Evolutionary conservation across 1,140 invertebrate species (phyloP).

Genomic region (Camponotus vicinus): DNA sequence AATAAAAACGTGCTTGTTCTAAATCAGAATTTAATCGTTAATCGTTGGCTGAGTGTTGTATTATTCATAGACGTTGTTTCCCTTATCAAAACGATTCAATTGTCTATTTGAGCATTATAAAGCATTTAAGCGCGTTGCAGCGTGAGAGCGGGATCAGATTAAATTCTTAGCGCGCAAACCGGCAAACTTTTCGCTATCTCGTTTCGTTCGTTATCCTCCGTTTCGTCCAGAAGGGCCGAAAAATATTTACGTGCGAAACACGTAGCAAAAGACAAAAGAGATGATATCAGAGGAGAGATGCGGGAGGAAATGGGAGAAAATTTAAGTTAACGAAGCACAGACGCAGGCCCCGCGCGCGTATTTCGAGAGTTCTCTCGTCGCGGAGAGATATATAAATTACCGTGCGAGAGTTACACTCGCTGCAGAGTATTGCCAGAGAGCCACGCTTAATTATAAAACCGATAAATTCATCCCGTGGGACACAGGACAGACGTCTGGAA

Average conservation of each 20-base stretch:
- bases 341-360: background rate
- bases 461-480: slow-evolving; percentile 82
- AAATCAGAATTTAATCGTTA: too few relatives aligned
- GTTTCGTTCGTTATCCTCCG: slow-evolving; percentile 22
- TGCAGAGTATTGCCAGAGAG: slow-evolving; percentile 65
- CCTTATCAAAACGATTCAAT: background rate
- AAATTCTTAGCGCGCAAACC: slow-evolving; percentile 37
- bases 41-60: background rate
- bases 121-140: slow-evolving; percentile 6
- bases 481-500: slow-evolving; percentile 77
- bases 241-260: slow-evolving; percentile 54
- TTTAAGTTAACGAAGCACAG: slow-evolving; percentile 46
- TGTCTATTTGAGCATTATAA: background rate
- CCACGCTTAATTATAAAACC: slow-evolving; percentile 84
- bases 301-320: background rate
- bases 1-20: too few relatives aligned
- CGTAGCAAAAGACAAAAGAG: slow-evolving; percentile 23
- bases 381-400: slow-evolving; percentile 77
- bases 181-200: slow-evolving; percentile 32
- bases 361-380: slow-evolving; percentile 36
- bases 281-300: background rate
- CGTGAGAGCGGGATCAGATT: background rate
- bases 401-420: slow-evolving; percentile 67
- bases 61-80: background rate
- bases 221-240: slow-evolving; percentile 17